Conservation (phyloP, 2,797 vertebrate genomes). For the Aulostomus chinensis region DNA sequence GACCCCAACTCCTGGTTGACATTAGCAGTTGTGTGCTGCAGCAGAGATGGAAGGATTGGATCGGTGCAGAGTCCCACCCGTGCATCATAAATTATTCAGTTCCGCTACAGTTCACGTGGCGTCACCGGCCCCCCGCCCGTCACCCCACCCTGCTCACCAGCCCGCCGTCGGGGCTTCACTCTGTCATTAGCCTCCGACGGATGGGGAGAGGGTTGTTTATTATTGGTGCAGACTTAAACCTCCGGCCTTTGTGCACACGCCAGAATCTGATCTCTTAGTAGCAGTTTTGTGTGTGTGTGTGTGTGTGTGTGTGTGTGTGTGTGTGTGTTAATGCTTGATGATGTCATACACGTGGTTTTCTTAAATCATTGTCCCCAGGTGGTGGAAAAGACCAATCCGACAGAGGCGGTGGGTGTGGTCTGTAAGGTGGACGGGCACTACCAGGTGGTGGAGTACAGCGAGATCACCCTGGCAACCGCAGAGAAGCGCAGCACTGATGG, state of each 20-base stretch:
- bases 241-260: no score
- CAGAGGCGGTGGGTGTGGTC: slow-evolving; percentile 94
- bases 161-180: slow-evolving; percentile 65
- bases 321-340: neutral
- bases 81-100: slow-evolving; percentile 66
- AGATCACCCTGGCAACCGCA: slow-evolving; percentile 92
- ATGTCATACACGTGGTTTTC: neutral
- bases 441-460: slow-evolving; percentile 98
- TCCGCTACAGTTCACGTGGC: slow-evolving; percentile 69
- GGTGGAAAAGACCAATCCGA: slow-evolving; percentile 97
- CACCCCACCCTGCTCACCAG: slow-evolving; percentile 52
- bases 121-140: slow-evolving; percentile 39
- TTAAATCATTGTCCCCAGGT: slow-evolving; percentile 77
- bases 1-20: slow-evolving; percentile 47
- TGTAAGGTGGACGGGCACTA: slow-evolving; percentile 91
- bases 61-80: slow-evolving; percentile 65
- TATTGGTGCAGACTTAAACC: slow-evolving; percentile 42
- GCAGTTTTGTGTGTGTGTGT: no score
- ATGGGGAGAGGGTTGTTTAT: slow-evolving; percentile 60
- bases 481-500: slow-evolving; percentile 87
- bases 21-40: slow-evolving; percentile 50
- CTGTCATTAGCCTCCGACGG: slow-evolving; percentile 75
- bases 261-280: no score
- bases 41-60: slow-evolving; percentile 45
- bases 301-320: no score